These are phyloP conservation scores for Toxotes jaculatrix DNA, from an alignment of 2,113 vertebrate genomes.

Conservation along the genomic window DNA sequence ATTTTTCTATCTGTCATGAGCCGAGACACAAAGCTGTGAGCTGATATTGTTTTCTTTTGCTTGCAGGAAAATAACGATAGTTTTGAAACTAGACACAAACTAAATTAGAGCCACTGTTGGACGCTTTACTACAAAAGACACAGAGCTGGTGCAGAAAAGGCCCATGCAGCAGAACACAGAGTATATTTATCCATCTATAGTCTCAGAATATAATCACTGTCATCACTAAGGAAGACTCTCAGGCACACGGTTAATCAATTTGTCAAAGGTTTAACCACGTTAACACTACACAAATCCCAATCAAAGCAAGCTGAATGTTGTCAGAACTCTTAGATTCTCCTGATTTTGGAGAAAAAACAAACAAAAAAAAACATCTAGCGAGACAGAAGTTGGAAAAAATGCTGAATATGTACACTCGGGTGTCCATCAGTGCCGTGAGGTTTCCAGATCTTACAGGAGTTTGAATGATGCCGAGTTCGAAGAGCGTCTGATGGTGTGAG, in stretches of 20 bases:
- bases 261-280: constrained; percentile 29
- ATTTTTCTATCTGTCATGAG: constrained; percentile 26
- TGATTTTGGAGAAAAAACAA: neutral
- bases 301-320: constrained; percentile 48
- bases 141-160: constrained; percentile 51
- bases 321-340: constrained; percentile 20
- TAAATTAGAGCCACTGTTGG: constrained; percentile 24
- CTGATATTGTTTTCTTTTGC: neutral
- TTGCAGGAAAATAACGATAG: constrained; percentile 20
- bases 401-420: constrained; percentile 44
- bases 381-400: constrained; percentile 52
- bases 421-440: constrained; percentile 14
- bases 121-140: constrained; percentile 59
- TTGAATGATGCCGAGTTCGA: neutral
- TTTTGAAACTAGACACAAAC: constrained; percentile 26
- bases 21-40: constrained; percentile 22
- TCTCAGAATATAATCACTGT: constrained; percentile 41
- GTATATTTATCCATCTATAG: constrained; percentile 38
- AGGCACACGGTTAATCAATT: constrained; percentile 47
- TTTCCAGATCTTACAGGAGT: neutral
- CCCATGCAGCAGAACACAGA: constrained; percentile 65
- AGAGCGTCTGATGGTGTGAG: neutral
- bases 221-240: constrained; percentile 35
- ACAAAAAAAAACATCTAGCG: constrained; percentile 28
- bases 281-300: constrained; percentile 56